Evolutionary conservation across 2,113 vertebrate species (phyloP).

Genomic region (Festucalex cinctus): DNA sequence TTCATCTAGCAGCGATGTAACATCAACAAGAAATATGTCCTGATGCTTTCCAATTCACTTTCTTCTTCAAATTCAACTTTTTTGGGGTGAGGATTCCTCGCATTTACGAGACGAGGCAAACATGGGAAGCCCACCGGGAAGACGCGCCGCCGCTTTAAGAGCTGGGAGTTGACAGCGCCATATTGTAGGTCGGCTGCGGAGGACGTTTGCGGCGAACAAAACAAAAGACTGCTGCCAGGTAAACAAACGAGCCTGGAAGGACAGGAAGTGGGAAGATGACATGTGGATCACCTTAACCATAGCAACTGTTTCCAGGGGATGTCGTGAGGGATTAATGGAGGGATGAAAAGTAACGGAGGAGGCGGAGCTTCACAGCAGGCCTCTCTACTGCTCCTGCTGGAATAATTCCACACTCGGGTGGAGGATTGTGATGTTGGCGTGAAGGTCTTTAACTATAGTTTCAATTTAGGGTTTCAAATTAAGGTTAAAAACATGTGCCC

Average conservation of each 20-base stretch:
- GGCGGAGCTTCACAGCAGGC: conserved; percentile 23
- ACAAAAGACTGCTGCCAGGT: conserved; percentile 16
- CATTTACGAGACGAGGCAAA: not conserved
- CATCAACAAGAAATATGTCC: not conserved
- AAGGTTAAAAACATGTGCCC: no score
- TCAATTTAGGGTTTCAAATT: no score
- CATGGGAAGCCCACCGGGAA: not conserved
- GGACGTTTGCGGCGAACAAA: conserved; percentile 19
- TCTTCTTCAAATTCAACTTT: not conserved
- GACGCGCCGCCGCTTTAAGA: conserved; percentile 13
- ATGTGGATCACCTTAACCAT: conserved; percentile 22
- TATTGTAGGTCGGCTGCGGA: not conserved
- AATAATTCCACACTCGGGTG: conserved; percentile 7
- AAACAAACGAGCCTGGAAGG: conserved; percentile 39
- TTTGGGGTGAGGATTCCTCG: not conserved
- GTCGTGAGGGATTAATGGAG: not conserved
- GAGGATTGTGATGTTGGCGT: conserved; percentile 4
- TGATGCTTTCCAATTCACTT: not conserved
- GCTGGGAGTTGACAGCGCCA: conserved; percentile 22
- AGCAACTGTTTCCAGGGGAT: conserved; percentile 22
- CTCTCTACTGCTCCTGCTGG: conserved; percentile 9
- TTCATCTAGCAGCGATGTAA: not conserved
- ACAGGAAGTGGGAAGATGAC: conserved; percentile 15
- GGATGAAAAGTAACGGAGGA: conserved; percentile 8
- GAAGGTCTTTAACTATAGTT: not conserved